These are phyloP conservation scores for Hypsopygia costalis DNA, from an alignment of 2,888 invertebrate genomes.

Conservation along the genomic window DNA sequence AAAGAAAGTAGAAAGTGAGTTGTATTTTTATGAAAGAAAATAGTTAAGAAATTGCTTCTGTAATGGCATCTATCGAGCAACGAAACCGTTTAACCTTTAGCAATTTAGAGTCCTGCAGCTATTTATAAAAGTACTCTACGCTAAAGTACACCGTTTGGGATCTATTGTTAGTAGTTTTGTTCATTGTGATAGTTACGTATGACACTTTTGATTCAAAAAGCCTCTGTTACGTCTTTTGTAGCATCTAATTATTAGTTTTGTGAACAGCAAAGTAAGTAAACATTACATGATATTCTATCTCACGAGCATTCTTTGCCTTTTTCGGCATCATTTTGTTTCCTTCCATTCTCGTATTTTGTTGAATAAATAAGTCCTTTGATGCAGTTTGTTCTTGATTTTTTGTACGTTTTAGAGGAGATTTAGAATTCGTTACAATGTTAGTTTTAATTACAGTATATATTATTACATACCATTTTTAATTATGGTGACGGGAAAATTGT, in stretches of 20 bases:
- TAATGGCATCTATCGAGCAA: slow-evolving; percentile 42
- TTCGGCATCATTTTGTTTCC: slow-evolving; percentile 33
- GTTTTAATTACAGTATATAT: slow-evolving; percentile 35
- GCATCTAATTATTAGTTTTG: slow-evolving; percentile 29
- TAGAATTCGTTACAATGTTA: slow-evolving; percentile 40
- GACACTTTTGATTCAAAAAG: slow-evolving; percentile 19
- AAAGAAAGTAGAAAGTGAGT: slow-evolving; percentile 4
- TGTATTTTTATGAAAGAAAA: background rate
- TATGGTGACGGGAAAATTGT: background rate
- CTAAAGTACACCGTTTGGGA: slow-evolving; percentile 31
- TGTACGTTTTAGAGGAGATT: slow-evolving; percentile 27
- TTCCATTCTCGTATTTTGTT: slow-evolving; percentile 39
- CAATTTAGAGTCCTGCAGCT: slow-evolving; percentile 47
- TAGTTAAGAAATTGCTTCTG: slow-evolving; percentile 4
- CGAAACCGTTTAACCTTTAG: slow-evolving; percentile 48
- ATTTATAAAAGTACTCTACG: slow-evolving; percentile 44
- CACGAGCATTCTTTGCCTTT: slow-evolving; percentile 27
- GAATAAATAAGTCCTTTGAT: slow-evolving; percentile 26
- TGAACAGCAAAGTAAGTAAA: slow-evolving; percentile 42
- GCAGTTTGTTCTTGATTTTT: slow-evolving; percentile 28
- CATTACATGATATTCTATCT: slow-evolving; percentile 46
- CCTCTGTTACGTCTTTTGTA: slow-evolving; percentile 20
- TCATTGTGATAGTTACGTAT: slow-evolving; percentile 26
- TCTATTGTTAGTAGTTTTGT: slow-evolving; percentile 24
- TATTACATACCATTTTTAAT: slow-evolving; percentile 1